Evolutionary conservation across 2,888 invertebrate species (phyloP), one percentile per base, ranked within the genome.

Genomic region (Polymixis flavicincta): DNA sequence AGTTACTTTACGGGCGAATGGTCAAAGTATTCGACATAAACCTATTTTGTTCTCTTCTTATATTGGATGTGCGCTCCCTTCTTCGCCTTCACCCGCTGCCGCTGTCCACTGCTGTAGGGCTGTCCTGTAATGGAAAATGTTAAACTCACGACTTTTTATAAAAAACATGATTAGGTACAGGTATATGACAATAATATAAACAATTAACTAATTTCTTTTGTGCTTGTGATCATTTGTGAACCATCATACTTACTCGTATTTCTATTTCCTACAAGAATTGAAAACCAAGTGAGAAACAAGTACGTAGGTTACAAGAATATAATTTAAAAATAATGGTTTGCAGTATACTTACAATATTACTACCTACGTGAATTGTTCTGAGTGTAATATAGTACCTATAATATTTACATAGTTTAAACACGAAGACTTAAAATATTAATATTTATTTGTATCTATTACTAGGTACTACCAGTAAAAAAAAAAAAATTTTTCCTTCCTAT

Each of bases 41-140:
- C 96, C 96, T 96, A 96, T 96, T 96, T 96, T 95, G 96, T 96
- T 96, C 95, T 96, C 95, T 96, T 96, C 96, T 96, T 96, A 96
- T 96, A 96, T 96, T 96, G 95, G 95, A 96, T 95, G 94, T 95
- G 91, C 94, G 92, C 93, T 94, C 95, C 95, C 95, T 95, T 95
- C 95, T 94, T 94, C 88, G 89, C 85, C 85, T 87, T 86, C 92
- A 90, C 93, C 92, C 93, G 91, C 92, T 90, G 89, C 89, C 93
- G 92, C 92, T 93, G 93, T 93, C 94, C 95, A 93, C 91, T 91
- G 87, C 80, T 78, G 52, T 90, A 96, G 96, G 96, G 96, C 85
- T 96, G 94, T 87, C 78, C 77, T 74, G 74, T 60, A 71, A 63
- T 74, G 79, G 74, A 83, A 77, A 59, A 72, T 59, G 2, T 28